Percentiles rank a stretch among this genome's conserved stretches.
Conservation (phyloP, 1,140 invertebrate genomes). For the Gonioctena quinquepunctata region DNA sequence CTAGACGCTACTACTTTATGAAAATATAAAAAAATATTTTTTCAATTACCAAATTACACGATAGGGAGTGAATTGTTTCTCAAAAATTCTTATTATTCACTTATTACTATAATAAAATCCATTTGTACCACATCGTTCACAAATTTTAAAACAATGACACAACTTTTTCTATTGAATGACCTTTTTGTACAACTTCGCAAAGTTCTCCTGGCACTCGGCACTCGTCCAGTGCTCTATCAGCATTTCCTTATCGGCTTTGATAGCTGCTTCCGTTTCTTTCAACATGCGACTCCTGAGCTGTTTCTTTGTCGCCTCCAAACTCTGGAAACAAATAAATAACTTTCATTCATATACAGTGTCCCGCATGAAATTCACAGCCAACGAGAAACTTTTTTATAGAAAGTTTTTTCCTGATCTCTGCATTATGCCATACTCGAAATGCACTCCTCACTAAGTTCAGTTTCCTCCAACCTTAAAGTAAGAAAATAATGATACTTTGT, state of each 20-base stretch:
- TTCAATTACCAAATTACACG: slow-evolving; percentile 6
- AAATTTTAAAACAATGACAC: background rate
- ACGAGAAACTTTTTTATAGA: background rate
- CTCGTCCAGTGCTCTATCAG: slow-evolving; percentile 69
- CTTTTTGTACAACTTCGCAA: slow-evolving; percentile 32
- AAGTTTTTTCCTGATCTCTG: too few species aligned
- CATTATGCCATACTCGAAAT: too few species aligned
- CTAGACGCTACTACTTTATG: slow-evolving; percentile 13
- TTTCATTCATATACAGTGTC: background rate
- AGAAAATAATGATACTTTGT: too few species aligned
- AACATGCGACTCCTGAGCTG: slow-evolving; percentile 61
- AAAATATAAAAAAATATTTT: slow-evolving; percentile 28
- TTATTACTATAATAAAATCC: slow-evolving; percentile 13
- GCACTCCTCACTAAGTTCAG: too few species aligned
- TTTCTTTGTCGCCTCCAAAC: slow-evolving; percentile 62
- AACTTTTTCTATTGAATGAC: background rate
- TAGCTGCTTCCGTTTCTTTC: slow-evolving; percentile 59
- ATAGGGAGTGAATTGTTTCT: background rate
- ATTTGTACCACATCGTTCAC: slow-evolving; percentile 6
- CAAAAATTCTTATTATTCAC: background rate
- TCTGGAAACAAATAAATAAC: slow-evolving; percentile 36
- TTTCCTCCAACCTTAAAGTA: too few species aligned
- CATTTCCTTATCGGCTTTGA: slow-evolving; percentile 64
- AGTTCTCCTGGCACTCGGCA: slow-evolving; percentile 63
- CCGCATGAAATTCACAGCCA: background rate